These are phyloP conservation scores for Drosophila kanekoi DNA, from an alignment of 2,888 invertebrate species.

Conservation along the genomic window DNA sequence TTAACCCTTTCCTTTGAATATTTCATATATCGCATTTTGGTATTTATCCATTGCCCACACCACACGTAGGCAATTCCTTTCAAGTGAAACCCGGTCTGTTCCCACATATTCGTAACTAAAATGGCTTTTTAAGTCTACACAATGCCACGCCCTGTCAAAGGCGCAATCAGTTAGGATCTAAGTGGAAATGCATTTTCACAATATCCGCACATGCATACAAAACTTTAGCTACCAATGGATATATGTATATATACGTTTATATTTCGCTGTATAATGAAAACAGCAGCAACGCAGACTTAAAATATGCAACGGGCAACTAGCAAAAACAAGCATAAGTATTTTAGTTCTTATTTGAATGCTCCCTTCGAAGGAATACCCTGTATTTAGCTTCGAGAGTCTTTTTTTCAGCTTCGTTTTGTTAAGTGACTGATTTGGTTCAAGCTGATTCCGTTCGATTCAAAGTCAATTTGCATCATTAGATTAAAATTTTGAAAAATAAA, in stretches of 20 bases:
- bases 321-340: not conserved
- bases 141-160: conserved; percentile 66
- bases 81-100: conserved; percentile 37
- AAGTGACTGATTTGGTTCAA: no score
- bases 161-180: conserved; percentile 73
- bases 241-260: not conserved
- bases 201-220: conserved; percentile 65
- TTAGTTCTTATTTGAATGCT: not conserved
- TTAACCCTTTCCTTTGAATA: not conserved
- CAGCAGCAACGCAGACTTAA: conserved; percentile 61
- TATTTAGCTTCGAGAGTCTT: not conserved
- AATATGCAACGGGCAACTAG: conserved; percentile 67
- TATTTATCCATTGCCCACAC: conserved; percentile 22
- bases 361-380: not conserved
- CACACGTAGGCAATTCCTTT: conserved; percentile 44
- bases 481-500: no score
- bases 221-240: conserved; percentile 14
- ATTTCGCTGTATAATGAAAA: conserved; percentile 42
- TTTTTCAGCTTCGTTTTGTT: no score
- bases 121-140: conserved; percentile 64
- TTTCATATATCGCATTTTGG: conserved; percentile 26
- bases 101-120: conserved; percentile 40
- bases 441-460: no score
- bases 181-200: conserved; percentile 80
- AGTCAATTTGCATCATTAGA: no score